Conservation (phyloP, 2,113 vertebrate species). For the Tragelaphus buxtoni region DNA sequence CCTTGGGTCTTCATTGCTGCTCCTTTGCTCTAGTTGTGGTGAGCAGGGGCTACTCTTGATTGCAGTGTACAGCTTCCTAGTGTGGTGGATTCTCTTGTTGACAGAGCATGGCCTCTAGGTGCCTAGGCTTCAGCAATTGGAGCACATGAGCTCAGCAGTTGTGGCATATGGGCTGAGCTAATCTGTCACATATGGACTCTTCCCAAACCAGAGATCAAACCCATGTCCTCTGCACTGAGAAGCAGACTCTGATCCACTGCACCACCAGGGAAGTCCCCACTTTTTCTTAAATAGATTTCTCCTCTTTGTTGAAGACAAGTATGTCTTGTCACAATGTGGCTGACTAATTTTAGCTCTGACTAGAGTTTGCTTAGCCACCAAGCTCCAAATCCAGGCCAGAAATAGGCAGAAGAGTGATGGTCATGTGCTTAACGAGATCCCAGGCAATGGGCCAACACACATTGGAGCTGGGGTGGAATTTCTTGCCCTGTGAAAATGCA, state of each 20-base stretch:
- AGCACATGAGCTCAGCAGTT: neutral
- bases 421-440: constrained; percentile 86
- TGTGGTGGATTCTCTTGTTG: neutral
- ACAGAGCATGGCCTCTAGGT: neutral
- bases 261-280: neutral
- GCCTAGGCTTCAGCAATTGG: neutral
- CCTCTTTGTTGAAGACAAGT: constrained; percentile 80
- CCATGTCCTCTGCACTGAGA: neutral
- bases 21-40: neutral
- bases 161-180: neutral
- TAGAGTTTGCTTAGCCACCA: constrained; percentile 78
- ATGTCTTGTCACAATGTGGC: constrained; percentile 80
- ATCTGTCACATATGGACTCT: neutral
- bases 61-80: neutral
- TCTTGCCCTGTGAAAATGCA: constrained; percentile 88
- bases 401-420: constrained; percentile 87
- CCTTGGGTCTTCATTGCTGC: neutral
- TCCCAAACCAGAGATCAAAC: neutral
- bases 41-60: neutral
- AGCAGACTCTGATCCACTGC: neutral
- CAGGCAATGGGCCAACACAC: constrained; percentile 83
- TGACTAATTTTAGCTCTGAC: constrained; percentile 88
- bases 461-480: constrained; percentile 88
- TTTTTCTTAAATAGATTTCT: constrained; percentile 76
- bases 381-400: constrained; percentile 82